Evolutionary conservation across 2,113 vertebrate genomes (phyloP).

Genomic region (Microtus richardsoni): DNA sequence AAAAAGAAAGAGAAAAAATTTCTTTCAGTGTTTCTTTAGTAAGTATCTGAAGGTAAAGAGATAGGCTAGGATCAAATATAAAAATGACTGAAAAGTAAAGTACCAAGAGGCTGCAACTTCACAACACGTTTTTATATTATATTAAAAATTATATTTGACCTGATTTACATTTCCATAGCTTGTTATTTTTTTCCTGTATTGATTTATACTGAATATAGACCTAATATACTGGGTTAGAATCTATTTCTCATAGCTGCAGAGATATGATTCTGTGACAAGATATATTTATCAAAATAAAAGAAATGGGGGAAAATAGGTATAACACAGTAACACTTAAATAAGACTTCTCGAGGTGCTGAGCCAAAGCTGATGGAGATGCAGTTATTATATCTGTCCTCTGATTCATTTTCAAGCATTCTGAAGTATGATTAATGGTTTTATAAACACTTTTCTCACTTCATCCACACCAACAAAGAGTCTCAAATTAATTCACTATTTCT

Average conservation of each 20-base stretch:
- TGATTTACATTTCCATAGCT: conserved; percentile 46
- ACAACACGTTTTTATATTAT: neutral
- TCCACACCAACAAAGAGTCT: conserved; percentile 74
- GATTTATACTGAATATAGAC: neutral
- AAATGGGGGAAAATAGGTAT: neutral
- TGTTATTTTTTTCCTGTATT: conserved; percentile 56
- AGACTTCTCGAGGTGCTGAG: neutral
- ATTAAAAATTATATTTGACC: conserved; percentile 35
- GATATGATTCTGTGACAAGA: conserved; percentile 55
- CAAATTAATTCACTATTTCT: conserved; percentile 86
- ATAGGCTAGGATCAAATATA: neutral
- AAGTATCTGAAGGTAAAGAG: neutral
- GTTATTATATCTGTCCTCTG: conserved; percentile 63
- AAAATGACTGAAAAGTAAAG: conserved; percentile 34
- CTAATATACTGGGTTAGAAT: conserved; percentile 52
- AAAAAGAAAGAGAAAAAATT: neutral
- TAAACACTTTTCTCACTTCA: conserved; percentile 76
- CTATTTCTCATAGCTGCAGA: conserved; percentile 30
- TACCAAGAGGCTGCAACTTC: conserved; percentile 14
- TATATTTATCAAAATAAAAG: conserved; percentile 71
- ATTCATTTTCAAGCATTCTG: conserved; percentile 78
- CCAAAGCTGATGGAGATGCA: neutral
- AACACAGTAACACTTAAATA: neutral
- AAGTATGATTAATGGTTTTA: conserved; percentile 82
- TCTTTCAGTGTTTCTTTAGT: neutral